phyloP scores from a whole-genome alignment of 2,113 vertebrate genomes.

The Archocentrus centrarchus region DNA sequence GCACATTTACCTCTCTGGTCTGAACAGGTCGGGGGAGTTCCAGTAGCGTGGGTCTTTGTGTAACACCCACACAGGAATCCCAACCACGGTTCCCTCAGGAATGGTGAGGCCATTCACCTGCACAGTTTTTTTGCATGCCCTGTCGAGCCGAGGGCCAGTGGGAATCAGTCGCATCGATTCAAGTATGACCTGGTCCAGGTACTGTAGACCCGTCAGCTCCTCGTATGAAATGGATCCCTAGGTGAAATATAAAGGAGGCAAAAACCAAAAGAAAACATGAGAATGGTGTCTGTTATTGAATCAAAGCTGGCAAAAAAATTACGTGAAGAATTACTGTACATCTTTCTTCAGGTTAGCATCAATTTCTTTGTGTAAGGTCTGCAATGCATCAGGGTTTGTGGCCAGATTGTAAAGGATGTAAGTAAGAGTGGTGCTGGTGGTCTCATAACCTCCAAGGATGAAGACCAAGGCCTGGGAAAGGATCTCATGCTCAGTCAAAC shows the following conservation, averaged over 20 bases:
- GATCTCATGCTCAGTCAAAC: constrained; percentile 75
- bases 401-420: constrained; percentile 64
- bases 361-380: constrained; percentile 63
- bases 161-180: constrained; percentile 65
- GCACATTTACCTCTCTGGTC: constrained; percentile 67
- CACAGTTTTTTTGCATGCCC: constrained; percentile 66
- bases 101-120: constrained; percentile 62
- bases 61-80: constrained; percentile 32
- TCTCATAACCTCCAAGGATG: constrained; percentile 71
- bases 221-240: constrained; percentile 59
- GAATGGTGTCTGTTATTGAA: neutral
- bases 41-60: constrained; percentile 71
- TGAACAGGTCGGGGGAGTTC: constrained; percentile 64
- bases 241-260: neutral
- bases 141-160: constrained; percentile 60
- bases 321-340: constrained; percentile 26
- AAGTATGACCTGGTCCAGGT: constrained; percentile 67
- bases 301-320: neutral
- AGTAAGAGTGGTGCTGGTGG: constrained; percentile 57
- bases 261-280: neutral
- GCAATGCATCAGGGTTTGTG: constrained; percentile 57
- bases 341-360: constrained; percentile 51
- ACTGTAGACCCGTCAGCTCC: constrained; percentile 47
- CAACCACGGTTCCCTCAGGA: constrained; percentile 48
- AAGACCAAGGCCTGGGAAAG: constrained; percentile 73